These are phyloP conservation scores for Hippocampus abdominalis DNA, from an alignment of 2,113 vertebrate species.

Conservation along the genomic window DNA sequence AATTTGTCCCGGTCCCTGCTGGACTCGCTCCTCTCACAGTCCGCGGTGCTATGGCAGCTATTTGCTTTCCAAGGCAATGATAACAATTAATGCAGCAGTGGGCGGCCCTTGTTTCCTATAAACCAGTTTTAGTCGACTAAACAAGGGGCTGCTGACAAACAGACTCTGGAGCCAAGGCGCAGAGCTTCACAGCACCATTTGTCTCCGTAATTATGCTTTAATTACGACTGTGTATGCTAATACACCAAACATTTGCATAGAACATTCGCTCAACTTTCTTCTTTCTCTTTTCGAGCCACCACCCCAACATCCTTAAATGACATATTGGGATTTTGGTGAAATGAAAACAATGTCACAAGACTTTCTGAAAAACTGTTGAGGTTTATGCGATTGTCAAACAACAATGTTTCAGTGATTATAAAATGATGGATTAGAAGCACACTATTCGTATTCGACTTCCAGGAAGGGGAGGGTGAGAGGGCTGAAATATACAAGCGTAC, in stretches of 20 bases:
- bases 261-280: conserved; percentile 70
- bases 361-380: conserved; percentile 55
- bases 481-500: background rate
- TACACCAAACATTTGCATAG: conserved; percentile 77
- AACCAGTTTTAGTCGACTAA: conserved; percentile 66
- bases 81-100: conserved; percentile 76
- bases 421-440: conserved; percentile 37
- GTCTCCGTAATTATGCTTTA: conserved; percentile 75
- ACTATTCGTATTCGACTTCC: background rate
- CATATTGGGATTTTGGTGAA: conserved; percentile 57
- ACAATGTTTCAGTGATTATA: conserved; percentile 41
- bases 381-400: conserved; percentile 51
- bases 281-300: conserved; percentile 48
- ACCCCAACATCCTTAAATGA: conserved; percentile 47
- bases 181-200: conserved; percentile 69
- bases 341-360: conserved; percentile 54
- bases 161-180: conserved; percentile 63
- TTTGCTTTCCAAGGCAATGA: conserved; percentile 79
- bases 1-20: conserved; percentile 73
- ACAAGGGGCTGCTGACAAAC: conserved; percentile 70
- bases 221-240: conserved; percentile 78
- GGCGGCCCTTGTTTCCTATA: conserved; percentile 64
- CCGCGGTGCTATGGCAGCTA: conserved; percentile 61
- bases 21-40: conserved; percentile 55
- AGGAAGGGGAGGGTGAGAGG: background rate